Percentiles rank a stretch among this genome's conserved stretches.
phyloP scores from a whole-genome alignment of 2,113 vertebrate species.

The Coreoperca whiteheadi region DNA sequence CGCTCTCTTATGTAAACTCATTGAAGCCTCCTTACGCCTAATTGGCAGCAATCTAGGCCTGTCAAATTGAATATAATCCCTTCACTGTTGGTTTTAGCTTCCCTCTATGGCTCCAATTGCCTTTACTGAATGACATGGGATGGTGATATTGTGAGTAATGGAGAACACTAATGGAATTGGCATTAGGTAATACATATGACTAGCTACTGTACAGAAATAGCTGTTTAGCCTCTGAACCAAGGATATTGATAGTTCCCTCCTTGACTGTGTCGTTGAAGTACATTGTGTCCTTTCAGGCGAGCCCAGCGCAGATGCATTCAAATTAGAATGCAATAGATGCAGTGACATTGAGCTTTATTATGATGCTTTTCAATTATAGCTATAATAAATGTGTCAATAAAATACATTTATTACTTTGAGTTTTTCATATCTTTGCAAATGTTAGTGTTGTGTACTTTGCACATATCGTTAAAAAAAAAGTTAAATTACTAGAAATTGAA shows the following conservation, averaged over 20 bases:
- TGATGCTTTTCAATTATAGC: constrained; percentile 67
- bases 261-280: constrained; percentile 43
- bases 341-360: constrained; percentile 61
- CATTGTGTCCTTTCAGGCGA: constrained; percentile 45
- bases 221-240: constrained; percentile 47
- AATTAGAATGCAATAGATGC: constrained; percentile 65
- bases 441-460: constrained; percentile 12
- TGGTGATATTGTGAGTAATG: constrained; percentile 71
- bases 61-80: constrained; percentile 72
- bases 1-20: constrained; percentile 66
- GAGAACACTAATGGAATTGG: constrained; percentile 69
- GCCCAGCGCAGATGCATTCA: constrained; percentile 50
- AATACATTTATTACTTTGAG: constrained; percentile 34
- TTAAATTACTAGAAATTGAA: background rate
- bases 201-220: constrained; percentile 47
- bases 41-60: constrained; percentile 71
- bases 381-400: constrained; percentile 62
- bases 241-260: constrained; percentile 58
- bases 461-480: background rate
- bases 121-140: constrained; percentile 68
- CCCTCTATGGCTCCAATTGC: constrained; percentile 50
- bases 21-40: constrained; percentile 64
- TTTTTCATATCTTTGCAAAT: constrained; percentile 4
- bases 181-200: constrained; percentile 67
- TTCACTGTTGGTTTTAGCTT: constrained; percentile 54